Evolutionary conservation across 2,113 vertebrate genomes (phyloP).

Genomic region (Sarotherodon lohbergeri): DNA sequence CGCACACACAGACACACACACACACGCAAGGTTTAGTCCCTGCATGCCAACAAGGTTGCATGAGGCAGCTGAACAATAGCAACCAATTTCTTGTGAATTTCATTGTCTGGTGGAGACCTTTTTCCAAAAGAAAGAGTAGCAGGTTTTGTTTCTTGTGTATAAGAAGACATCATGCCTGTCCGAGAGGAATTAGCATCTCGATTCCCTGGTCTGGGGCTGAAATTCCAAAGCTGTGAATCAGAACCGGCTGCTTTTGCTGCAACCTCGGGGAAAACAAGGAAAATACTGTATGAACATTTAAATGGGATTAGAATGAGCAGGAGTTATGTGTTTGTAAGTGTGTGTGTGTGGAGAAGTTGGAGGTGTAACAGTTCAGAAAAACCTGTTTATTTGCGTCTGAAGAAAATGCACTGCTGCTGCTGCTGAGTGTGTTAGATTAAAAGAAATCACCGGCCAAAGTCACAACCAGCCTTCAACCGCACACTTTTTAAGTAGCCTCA

Average conservation of each 20-base stretch:
- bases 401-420: constrained; percentile 72
- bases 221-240: constrained; percentile 64
- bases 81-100: not conserved
- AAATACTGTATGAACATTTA: constrained; percentile 71
- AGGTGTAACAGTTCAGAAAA: constrained; percentile 62
- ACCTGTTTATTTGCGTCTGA: constrained; percentile 78
- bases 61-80: not conserved
- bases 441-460: constrained; percentile 25
- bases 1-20: not conserved
- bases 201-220: constrained; percentile 29
- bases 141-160: constrained; percentile 27
- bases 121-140: constrained; percentile 12
- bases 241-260: constrained; percentile 30
- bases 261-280: constrained; percentile 44
- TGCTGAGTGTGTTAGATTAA: constrained; percentile 62
- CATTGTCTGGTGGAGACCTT: not conserved
- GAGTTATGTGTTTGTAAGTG: not conserved
- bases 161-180: constrained; percentile 28
- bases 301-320: constrained; percentile 75
- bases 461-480: not conserved
- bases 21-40: not conserved
- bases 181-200: constrained; percentile 41
- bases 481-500: constrained; percentile 25
- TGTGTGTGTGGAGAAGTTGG: not conserved
- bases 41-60: constrained; percentile 15